A percentile compares a stretch with the other conserved stretches of the same genome.
phyloP scores from a whole-genome alignment of 92 coral and sea anemone genomes.

The Porites cylindrica region DNA sequence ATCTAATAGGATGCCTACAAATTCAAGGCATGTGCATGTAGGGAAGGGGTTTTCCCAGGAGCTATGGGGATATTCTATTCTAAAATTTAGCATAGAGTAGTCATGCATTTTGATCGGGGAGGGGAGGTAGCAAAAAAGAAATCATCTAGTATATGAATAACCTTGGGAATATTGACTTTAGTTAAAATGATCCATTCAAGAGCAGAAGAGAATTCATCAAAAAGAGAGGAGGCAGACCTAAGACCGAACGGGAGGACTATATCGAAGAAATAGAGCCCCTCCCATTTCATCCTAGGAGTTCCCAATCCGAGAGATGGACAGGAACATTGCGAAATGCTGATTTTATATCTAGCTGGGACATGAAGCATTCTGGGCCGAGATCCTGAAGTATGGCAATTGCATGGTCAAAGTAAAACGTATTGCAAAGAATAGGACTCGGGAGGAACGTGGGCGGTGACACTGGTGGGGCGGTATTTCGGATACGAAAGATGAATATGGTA shows the following conservation, averaged over 20 bases:
- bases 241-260: too few species aligned
- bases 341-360: not conserved
- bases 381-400: not conserved
- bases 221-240: too few species aligned
- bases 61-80: not conserved
- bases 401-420: not conserved
- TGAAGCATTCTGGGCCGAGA: not conserved
- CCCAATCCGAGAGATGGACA: too few species aligned
- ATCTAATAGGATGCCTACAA: constrained; percentile 6
- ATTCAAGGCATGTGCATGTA: constrained; percentile 4
- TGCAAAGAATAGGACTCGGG: not conserved
- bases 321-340: too few species aligned
- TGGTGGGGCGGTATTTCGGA: not conserved
- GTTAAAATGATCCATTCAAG: too few species aligned
- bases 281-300: too few species aligned
- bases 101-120: too few species aligned
- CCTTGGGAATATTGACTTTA: too few species aligned
- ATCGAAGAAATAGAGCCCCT: too few species aligned
- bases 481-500: not conserved
- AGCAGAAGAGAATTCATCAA: too few species aligned
- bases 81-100: not conserved
- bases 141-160: too few species aligned
- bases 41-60: not conserved
- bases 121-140: too few species aligned
- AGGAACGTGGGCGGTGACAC: not conserved